Evolutionary conservation across 2,797 vertebrate genomes (phyloP).

Genomic region (Tenualosa ilisha): DNA sequence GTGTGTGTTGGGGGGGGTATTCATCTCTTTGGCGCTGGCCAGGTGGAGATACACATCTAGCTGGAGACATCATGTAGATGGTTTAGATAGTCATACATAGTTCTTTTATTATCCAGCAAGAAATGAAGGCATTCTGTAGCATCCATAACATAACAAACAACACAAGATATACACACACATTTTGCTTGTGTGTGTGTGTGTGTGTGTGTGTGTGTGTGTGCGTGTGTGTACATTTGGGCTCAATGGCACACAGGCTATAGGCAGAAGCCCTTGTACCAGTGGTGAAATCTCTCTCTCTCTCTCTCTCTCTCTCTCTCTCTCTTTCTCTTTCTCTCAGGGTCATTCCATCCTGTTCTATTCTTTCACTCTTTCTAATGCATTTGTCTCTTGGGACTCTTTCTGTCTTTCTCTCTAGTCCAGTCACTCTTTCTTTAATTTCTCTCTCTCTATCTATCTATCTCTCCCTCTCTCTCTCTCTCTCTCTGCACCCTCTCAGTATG

Average conservation of each 20-base stretch:
- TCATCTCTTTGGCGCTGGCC: not conserved
- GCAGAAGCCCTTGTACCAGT: no score
- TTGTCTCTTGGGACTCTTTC: not conserved
- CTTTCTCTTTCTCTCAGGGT: not conserved
- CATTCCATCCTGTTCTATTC: no score
- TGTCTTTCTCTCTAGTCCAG: not conserved
- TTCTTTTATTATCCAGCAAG: no score
- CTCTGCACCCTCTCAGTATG: constrained; percentile 3
- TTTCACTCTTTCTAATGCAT: not conserved
- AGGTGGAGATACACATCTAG: not conserved
- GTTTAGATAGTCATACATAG: no score
- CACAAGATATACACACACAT: no score
- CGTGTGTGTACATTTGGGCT: not conserved
- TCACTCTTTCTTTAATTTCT: not conserved
- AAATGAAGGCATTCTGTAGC: no score
- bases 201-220: not conserved
- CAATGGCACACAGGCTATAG: not conserved
- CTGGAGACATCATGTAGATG: no score
- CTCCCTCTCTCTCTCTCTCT: not conserved
- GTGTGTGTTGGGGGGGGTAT: not conserved
- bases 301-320: not conserved
- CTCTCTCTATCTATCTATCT: not conserved
- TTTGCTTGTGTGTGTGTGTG: not conserved
- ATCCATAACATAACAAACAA: no score
- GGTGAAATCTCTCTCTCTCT: not conserved